Base-by-base conservation (phyloP, 1,140 invertebrate species). In the Galleria mellonella region DNA sequence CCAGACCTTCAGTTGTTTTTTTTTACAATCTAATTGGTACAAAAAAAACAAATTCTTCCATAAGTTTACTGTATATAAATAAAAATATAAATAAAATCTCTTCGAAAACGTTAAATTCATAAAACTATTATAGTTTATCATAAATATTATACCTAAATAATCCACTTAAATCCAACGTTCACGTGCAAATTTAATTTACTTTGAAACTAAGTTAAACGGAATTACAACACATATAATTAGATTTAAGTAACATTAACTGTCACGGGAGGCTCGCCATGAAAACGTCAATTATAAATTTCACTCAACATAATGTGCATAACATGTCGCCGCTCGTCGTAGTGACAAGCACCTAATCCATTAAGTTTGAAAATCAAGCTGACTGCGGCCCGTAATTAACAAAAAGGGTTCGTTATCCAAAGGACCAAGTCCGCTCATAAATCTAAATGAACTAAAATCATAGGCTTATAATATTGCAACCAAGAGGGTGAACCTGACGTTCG, bases 291-390 rank as follows among this genome's bases (percentile, higher is more conserved):
- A 64, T 51, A 55, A 23, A 59, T 59, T 66, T 62, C 61, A 75
- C 75, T 72, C 62, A 66, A 55, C 51, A 47, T 70, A 60, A 69
- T 65, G 57, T 50, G 46, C 50, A 43, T 51, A 57, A 57, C 52
- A 42, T 57, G 58, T 61, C 54, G 47, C 47, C 49, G 37, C 36
- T 47, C 47, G 30, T 14, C 43, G 33, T 39, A 43, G 47, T 53
- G 62, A 55, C 56, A 62, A 61, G 48, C 48, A 52, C 42, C 47
- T 59, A 68, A 71, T 73, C 60, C 61, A 81, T 75, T 69, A 69
- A 64, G 47, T 55, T 54, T 46, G 47, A 62, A 62, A 67, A 59
- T 61, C 56, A 58, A 57, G 45, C 56, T 54, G 53, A 44, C 53
- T 35, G 38, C 43, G 46, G 27, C 32, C 42, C 15, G 43, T 62